A percentile compares a stretch with the other conserved stretches of the same genome.
These are phyloP conservation scores for Gobionotothen gibberifrons DNA, from an alignment of 2,797 vertebrate genomes.

Conservation along the genomic window DNA sequence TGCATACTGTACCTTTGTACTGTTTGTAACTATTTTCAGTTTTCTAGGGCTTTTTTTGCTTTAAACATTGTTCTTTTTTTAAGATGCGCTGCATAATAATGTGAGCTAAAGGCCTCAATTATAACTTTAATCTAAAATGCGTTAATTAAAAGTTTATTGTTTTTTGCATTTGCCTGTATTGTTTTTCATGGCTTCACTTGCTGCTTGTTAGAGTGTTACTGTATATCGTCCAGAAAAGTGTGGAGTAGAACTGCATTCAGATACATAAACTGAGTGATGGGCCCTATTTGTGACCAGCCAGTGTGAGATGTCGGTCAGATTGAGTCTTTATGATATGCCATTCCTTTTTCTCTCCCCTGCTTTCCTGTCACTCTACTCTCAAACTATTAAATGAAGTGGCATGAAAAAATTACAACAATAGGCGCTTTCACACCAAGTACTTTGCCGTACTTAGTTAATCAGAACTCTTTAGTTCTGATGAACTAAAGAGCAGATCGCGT, in stretches of 20 bases:
- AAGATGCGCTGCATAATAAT: slow-evolving; percentile 11
- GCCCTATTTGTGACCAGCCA: background rate
- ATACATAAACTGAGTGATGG: background rate
- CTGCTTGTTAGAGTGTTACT: slow-evolving; percentile 23
- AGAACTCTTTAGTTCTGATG: too few species aligned
- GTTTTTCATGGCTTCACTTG: slow-evolving; percentile 1
- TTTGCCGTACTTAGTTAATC: too few species aligned
- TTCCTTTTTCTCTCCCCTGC: background rate
- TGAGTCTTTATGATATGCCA: background rate
- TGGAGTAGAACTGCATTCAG: background rate
- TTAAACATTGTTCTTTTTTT: slow-evolving; percentile 18
- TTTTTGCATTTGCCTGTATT: slow-evolving; percentile 11
- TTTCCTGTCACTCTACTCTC: background rate
- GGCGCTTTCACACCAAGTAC: too few species aligned
- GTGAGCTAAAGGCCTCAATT: slow-evolving; percentile 12
- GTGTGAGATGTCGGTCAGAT: slow-evolving; percentile 17
- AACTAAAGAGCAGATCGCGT: too few species aligned
- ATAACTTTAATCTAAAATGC: background rate
- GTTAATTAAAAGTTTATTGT: background rate
- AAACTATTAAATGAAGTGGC: slow-evolving; percentile 11
- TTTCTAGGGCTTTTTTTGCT: background rate
- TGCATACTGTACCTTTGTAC: background rate
- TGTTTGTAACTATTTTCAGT: slow-evolving; percentile 7
- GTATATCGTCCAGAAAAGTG: slow-evolving; percentile 3
- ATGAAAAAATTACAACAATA: background rate